Conservation (phyloP, 2,113 vertebrate genomes). For the Zosterops borbonicus region DNA sequence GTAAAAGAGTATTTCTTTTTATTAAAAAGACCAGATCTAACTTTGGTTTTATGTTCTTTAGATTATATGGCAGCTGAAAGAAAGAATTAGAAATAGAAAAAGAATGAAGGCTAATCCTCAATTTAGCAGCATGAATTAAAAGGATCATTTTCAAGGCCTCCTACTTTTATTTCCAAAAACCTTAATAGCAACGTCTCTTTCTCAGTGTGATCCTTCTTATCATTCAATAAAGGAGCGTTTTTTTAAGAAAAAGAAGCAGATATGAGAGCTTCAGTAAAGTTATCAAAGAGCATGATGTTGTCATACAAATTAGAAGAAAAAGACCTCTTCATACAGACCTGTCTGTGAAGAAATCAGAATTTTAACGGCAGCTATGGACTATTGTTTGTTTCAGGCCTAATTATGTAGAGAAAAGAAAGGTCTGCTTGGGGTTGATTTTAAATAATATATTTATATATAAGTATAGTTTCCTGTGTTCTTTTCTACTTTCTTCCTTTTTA, state of each 20-base stretch:
- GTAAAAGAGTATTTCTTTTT: not conserved
- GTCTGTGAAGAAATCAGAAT: not conserved
- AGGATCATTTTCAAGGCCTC: not conserved
- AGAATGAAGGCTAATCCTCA: not conserved
- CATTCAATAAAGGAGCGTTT: not conserved
- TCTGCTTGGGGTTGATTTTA: not conserved
- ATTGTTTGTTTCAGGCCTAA: not conserved
- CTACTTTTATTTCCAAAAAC: slow-evolving; percentile 10
- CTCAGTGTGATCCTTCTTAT: not conserved
- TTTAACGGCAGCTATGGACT: not conserved
- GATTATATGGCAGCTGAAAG: not conserved
- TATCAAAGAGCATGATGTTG: not conserved
- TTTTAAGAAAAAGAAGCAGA: not conserved
- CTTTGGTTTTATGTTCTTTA: not conserved
- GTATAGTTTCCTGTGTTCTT: not conserved
- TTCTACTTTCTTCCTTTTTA: not conserved
- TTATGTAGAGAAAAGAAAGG: not conserved
- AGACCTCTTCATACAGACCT: not conserved
- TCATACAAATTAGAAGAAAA: not conserved
- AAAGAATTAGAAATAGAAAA: slow-evolving; percentile 9
- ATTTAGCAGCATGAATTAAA: slow-evolving; percentile 35
- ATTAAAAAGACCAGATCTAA: not conserved
- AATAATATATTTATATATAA: not conserved
- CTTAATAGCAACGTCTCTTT: not conserved
- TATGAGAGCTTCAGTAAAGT: not conserved